A percentile compares a stretch with the other conserved stretches of the same genome.
These are phyloP conservation scores for Phanerotoma sp. DNA, from an alignment of 2,888 invertebrate species.

Conservation along the genomic window DNA sequence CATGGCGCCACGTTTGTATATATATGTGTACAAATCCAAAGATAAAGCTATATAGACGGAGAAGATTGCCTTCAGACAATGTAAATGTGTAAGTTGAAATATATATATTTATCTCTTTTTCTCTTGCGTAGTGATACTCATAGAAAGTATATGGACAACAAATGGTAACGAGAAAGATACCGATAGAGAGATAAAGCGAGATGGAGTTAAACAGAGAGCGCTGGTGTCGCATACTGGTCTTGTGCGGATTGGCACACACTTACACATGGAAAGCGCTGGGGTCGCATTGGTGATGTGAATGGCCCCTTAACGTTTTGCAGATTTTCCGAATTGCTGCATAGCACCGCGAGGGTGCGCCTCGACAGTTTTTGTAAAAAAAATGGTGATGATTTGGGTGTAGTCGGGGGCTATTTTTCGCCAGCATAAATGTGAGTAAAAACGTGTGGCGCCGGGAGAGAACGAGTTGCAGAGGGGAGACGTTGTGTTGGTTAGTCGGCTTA, in stretches of 20 bases:
- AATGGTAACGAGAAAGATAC: too few relatives aligned
- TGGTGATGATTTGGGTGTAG: slow-evolving; percentile 56
- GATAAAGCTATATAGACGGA: background rate
- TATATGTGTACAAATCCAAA: background rate
- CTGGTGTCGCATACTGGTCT: background rate
- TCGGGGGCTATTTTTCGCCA: slow-evolving; percentile 45
- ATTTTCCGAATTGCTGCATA: slow-evolving; percentile 28
- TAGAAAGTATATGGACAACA: too few relatives aligned
- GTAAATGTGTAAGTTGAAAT: background rate
- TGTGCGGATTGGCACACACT: background rate
- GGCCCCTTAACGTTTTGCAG: slow-evolving; percentile 24
- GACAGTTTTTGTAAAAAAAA: slow-evolving; percentile 41
- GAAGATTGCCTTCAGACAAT: background rate
- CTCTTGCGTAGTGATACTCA: too few relatives aligned
- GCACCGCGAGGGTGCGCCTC: slow-evolving; percentile 30
- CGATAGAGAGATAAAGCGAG: too few relatives aligned
- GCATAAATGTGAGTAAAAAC: slow-evolving; percentile 50
- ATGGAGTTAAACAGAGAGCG: too few relatives aligned
- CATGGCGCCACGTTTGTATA: slow-evolving; percentile 14
- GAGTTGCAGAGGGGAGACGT: slow-evolving; percentile 5
- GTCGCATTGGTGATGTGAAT: slow-evolving; percentile 16
- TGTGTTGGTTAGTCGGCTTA: slow-evolving; percentile 12
- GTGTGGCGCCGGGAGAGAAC: slow-evolving; percentile 17
- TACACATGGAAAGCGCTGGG: background rate
- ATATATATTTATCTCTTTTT: background rate